These are phyloP conservation scores for Chelmon rostratus DNA, from an alignment of 2,797 vertebrate genomes.

Conservation along the genomic window DNA sequence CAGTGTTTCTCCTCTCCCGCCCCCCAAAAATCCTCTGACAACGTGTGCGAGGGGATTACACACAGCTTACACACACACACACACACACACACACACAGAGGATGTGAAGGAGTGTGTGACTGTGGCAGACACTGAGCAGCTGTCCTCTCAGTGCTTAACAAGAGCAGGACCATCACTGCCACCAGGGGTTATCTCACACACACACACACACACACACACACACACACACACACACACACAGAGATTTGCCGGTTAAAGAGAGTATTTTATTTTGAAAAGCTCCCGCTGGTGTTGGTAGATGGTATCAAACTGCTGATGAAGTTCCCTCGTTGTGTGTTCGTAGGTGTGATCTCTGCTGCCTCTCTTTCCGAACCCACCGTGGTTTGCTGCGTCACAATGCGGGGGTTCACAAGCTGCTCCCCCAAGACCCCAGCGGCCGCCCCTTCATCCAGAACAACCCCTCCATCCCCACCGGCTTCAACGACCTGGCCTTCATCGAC, in stretches of 20 bases:
- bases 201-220: slow-evolving; percentile 32
- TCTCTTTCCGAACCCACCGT: slow-evolving; percentile 96
- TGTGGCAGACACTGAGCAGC: slow-evolving; percentile 76
- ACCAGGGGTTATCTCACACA: slow-evolving; percentile 62
- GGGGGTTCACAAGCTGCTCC: slow-evolving; percentile 93
- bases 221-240: slow-evolving; percentile 5
- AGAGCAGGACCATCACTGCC: slow-evolving; percentile 49
- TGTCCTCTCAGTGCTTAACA: slow-evolving; percentile 71
- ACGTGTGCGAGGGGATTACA: slow-evolving; percentile 53
- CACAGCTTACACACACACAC: slow-evolving; percentile 31
- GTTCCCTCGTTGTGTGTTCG: background rate
- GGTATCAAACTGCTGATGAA: no score
- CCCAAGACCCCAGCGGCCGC: slow-evolving; percentile 91
- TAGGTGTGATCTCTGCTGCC: slow-evolving; percentile 96
- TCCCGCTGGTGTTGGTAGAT: no score
- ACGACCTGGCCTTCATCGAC: slow-evolving; percentile 97
- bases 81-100: slow-evolving; percentile 34
- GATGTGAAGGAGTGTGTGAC: slow-evolving; percentile 68
- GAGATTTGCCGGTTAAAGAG: no score
- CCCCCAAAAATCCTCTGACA: slow-evolving; percentile 45
- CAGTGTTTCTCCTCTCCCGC: slow-evolving; percentile 1
- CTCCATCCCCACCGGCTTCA: slow-evolving; percentile 96
- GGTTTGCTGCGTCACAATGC: slow-evolving; percentile 96
- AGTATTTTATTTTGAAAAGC: no score
- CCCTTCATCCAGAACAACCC: slow-evolving; percentile 99